A percentile compares a stretch with the other conserved stretches of the same genome.
These are phyloP conservation scores for Syngnathus scovelli DNA, from an alignment of 2,113 vertebrate genomes.

Conservation along the genomic window DNA sequence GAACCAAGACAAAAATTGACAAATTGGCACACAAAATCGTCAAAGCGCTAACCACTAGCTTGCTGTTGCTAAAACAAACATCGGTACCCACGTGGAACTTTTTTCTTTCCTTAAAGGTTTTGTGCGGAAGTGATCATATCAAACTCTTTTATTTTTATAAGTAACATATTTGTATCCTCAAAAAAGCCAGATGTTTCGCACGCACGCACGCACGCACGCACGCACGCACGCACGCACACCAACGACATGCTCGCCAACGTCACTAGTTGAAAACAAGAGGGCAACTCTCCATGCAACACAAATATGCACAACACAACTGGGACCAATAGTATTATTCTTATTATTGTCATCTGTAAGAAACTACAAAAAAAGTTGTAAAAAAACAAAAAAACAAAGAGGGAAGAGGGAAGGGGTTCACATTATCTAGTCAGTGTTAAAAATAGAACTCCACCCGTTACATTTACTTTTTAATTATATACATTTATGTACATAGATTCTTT, in stretches of 20 bases:
- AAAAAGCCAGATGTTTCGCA: conserved; percentile 12
- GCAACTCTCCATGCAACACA: conserved; percentile 75
- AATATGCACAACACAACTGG: conserved; percentile 69
- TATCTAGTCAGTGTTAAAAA: conserved; percentile 83
- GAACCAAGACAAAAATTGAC: neutral
- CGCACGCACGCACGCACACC: too few species aligned
- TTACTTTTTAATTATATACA: conserved; percentile 77
- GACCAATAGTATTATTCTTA: conserved; percentile 35
- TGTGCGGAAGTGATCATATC: neutral
- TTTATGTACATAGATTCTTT: conserved; percentile 71
- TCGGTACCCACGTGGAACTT: neutral
- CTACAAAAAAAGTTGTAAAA: conserved; percentile 42
- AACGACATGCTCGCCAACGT: conserved; percentile 66
- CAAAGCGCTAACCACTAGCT: neutral
- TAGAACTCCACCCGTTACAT: conserved; percentile 79
- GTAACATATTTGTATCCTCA: neutral
- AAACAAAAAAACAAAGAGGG: conserved; percentile 57
- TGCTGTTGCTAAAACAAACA: neutral
- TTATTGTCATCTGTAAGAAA: conserved; percentile 38
- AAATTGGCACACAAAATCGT: neutral
- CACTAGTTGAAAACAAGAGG: conserved; percentile 61
- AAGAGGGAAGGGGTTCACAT: conserved; percentile 68
- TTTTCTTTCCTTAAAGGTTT: conserved; percentile 1
- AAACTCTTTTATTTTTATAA: neutral
- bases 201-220: conserved; percentile 41